Evolutionary conservation across 2,797 vertebrate genomes (phyloP).

Genomic region (Salmo trutta): DNA sequence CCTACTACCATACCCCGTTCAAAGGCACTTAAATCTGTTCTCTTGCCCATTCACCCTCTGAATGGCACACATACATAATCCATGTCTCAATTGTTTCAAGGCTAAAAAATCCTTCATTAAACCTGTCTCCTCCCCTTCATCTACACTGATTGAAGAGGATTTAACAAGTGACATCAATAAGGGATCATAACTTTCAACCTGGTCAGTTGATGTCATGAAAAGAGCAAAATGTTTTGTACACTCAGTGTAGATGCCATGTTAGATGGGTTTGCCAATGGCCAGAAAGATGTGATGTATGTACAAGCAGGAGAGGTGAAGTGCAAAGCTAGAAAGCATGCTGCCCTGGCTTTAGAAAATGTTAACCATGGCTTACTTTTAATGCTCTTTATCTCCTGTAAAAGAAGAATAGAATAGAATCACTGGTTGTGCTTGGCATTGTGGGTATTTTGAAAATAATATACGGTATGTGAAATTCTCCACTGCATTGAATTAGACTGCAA

Average conservation of each 20-base stretch:
- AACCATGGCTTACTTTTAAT: constrained; percentile 85
- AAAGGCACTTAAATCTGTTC: too few species aligned
- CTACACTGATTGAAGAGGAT: too few species aligned
- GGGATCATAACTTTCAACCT: too few species aligned
- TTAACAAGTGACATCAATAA: too few species aligned
- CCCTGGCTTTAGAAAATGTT: constrained; percentile 69
- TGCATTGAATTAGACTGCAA: constrained; percentile 32
- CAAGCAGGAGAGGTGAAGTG: constrained; percentile 70
- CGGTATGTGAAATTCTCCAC: constrained; percentile 16
- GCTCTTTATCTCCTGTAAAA: constrained; percentile 87
- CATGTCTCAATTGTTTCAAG: too few species aligned
- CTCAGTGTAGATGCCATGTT: constrained; percentile 51
- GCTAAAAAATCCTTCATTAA: too few species aligned
- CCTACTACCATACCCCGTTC: too few species aligned
- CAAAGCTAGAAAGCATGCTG: constrained; percentile 78
- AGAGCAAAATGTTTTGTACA: too few species aligned
- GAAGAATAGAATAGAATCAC: constrained; percentile 80
- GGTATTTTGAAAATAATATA: constrained; percentile 38
- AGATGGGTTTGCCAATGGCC: constrained; percentile 66
- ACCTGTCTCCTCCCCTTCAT: too few species aligned
- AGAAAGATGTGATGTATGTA: constrained; percentile 67
- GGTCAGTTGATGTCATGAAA: too few species aligned
- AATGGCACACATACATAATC: too few species aligned
- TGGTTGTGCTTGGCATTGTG: constrained; percentile 56
- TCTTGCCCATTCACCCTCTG: too few species aligned